These are phyloP conservation scores for Delichon dasypus DNA, from an alignment of 2,797 vertebrate species.

Conservation along the genomic window DNA sequence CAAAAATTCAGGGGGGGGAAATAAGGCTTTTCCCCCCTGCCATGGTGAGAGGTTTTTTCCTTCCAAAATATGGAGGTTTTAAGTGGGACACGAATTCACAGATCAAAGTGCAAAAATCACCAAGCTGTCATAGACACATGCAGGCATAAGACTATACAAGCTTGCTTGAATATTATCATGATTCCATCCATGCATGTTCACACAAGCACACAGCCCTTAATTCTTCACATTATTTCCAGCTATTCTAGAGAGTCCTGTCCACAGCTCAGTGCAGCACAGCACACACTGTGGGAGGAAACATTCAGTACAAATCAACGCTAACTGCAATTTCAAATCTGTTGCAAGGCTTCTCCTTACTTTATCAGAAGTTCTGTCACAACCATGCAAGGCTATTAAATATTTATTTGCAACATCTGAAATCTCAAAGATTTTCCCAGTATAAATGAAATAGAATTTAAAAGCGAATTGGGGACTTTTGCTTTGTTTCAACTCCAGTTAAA, in stretches of 20 bases:
- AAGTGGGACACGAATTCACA: conserved; percentile 50
- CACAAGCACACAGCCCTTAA: neutral
- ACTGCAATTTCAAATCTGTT: neutral
- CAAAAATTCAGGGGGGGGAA: neutral
- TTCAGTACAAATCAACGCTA: neutral
- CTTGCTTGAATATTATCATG: conserved; percentile 22
- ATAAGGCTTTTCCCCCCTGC: neutral
- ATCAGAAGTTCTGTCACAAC: neutral
- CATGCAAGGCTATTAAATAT: neutral
- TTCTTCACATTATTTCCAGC: conserved; percentile 28
- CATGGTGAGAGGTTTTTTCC: neutral
- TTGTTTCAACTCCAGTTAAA: conserved; percentile 56
- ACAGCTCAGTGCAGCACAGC: neutral
- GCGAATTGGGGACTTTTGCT: neutral
- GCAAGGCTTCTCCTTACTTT: neutral
- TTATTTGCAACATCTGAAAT: conserved; percentile 18
- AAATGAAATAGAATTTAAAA: conserved; percentile 40
- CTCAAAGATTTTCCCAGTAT: conserved; percentile 16
- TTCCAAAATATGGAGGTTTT: conserved; percentile 29
- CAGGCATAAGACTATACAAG: conserved; percentile 6
- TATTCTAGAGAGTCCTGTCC: neutral
- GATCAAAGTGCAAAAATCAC: conserved; percentile 64
- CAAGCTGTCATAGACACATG: conserved; percentile 54
- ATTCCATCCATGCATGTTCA: conserved; percentile 29
- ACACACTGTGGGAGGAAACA: neutral